These are phyloP conservation scores for Pachymerium ferrugineum DNA, from an alignment of 2,888 invertebrate species.

Conservation along the genomic window DNA sequence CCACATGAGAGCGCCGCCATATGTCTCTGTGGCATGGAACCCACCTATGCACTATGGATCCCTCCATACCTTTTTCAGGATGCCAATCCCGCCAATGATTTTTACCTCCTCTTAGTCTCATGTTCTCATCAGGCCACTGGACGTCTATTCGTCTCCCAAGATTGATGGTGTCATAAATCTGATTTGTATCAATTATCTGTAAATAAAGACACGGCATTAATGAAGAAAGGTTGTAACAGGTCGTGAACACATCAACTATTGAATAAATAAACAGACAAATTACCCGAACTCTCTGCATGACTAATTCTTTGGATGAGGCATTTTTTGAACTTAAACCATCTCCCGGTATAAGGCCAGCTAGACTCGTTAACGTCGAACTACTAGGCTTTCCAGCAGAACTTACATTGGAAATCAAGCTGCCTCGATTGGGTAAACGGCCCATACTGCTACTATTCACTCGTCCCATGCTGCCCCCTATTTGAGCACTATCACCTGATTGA, in stretches of 20 bases:
- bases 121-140: conserved; percentile 88
- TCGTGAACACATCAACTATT: no score
- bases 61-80: conserved; percentile 86
- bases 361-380: conserved; percentile 72
- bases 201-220: background rate
- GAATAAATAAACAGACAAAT: no score
- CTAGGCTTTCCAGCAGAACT: conserved; percentile 70
- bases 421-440: conserved; percentile 63
- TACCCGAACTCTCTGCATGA: conserved; percentile 56
- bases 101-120: conserved; percentile 78
- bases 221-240: no score
- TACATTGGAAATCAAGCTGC: conserved; percentile 69
- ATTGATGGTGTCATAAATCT: conserved; percentile 87
- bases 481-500: conserved; percentile 53
- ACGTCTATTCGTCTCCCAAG: conserved; percentile 84
- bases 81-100: conserved; percentile 87
- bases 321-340: conserved; percentile 30
- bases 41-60: conserved; percentile 88
- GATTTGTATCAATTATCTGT: conserved; percentile 59
- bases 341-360: conserved; percentile 65
- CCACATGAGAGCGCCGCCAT: conserved; percentile 80
- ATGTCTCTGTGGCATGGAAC: conserved; percentile 85
- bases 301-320: conserved; percentile 46
- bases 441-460: conserved; percentile 58
- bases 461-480: conserved; percentile 51